A percentile compares a stretch with the other conserved stretches of the same genome.
These are phyloP conservation scores for Brachionus sp. DNA, from an alignment of 1,140 invertebrate species.

Conservation along the genomic window DNA sequence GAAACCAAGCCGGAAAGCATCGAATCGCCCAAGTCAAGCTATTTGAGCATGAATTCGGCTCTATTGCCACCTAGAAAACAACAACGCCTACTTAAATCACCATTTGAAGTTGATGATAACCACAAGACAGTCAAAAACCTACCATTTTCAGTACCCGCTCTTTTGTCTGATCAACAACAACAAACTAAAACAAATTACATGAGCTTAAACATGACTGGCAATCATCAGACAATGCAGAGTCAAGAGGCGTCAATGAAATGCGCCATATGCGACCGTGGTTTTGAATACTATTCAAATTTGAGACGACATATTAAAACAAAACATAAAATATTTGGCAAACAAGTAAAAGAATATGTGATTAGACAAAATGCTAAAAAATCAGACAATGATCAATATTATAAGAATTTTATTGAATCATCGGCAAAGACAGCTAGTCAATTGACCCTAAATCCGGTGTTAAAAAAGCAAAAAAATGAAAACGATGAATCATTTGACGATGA, in stretches of 20 bases:
- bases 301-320: conserved; percentile 43
- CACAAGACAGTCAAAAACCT: not conserved
- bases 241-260: conserved; percentile 45
- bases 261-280: conserved; percentile 43
- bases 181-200: not conserved
- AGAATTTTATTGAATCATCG: not conserved
- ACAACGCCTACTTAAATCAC: conserved; percentile 25
- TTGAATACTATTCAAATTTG: conserved; percentile 41
- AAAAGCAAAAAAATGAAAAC: conserved; percentile 16
- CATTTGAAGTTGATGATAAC: not conserved
- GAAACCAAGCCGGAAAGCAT: not conserved
- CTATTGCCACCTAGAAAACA: conserved; percentile 33
- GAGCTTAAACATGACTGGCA: not conserved
- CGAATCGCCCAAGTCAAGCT: not conserved
- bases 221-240: not conserved
- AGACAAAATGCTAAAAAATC: conserved; percentile 3
- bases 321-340: conserved; percentile 45
- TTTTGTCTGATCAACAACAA: conserved; percentile 15
- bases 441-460: not conserved
- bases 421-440: not conserved
- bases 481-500: conserved; percentile 24
- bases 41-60: not conserved
- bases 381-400: not conserved
- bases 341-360: conserved; percentile 46
- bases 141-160: conserved; percentile 12